These are phyloP conservation scores for Lamprotornis superbus DNA, from an alignment of 2,113 vertebrate species.

Conservation along the genomic window DNA sequence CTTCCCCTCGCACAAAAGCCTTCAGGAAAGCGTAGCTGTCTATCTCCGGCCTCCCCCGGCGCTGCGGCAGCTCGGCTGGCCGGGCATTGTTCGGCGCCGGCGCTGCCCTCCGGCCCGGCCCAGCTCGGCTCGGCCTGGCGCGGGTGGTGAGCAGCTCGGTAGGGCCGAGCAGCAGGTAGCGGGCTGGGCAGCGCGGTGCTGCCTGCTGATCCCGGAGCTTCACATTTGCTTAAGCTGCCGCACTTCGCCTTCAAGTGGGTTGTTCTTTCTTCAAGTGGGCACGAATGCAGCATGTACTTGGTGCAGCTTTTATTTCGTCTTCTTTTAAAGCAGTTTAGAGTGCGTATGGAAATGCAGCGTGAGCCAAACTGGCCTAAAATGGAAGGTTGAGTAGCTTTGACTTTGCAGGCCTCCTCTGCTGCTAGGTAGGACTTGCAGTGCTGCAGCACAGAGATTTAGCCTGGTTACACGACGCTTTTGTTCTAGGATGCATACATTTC, in stretches of 20 bases:
- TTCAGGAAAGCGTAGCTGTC: background rate
- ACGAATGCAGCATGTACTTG: background rate
- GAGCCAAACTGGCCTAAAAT: background rate
- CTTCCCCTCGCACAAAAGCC: background rate
- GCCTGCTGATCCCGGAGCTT: fast-evolving
- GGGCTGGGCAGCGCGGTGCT: background rate
- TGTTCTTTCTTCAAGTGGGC: background rate
- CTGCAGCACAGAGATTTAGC: background rate
- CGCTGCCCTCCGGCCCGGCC: background rate
- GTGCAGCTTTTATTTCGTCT: background rate
- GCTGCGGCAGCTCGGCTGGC: background rate
- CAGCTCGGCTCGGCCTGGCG: background rate
- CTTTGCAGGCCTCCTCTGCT: background rate
- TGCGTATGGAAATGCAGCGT: fast-evolving
- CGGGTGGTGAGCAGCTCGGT: background rate
- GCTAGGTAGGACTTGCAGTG: background rate
- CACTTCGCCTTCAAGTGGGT: background rate
- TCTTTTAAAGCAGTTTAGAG: background rate
- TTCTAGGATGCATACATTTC: background rate
- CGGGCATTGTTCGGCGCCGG: background rate
- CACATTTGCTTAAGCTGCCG: fast-evolving
- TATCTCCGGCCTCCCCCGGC: background rate
- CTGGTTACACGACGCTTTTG: background rate
- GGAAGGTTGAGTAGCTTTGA: background rate
- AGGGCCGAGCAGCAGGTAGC: background rate